These are phyloP conservation scores for Cheirogaleus major DNA, from an alignment of 2,797 vertebrate genomes.

Conservation along the genomic window DNA sequence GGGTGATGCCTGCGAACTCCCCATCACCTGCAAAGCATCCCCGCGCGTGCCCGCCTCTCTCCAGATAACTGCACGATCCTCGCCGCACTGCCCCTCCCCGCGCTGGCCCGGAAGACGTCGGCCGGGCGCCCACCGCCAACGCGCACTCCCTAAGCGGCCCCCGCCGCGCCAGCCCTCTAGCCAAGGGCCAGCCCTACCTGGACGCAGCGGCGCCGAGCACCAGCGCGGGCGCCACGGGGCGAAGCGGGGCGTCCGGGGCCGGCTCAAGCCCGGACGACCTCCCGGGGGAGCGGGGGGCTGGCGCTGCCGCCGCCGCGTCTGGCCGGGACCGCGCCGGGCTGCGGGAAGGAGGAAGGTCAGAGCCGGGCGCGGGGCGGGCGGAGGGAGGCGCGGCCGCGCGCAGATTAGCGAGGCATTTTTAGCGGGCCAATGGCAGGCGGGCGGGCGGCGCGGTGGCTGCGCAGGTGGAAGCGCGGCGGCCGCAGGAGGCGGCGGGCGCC, in stretches of 20 bases:
- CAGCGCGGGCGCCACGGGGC: conserved; percentile 31
- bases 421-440: conserved; percentile 83
- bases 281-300: conserved; percentile 50
- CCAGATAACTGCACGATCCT: background rate
- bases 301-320: conserved; percentile 64
- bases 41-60: background rate
- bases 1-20: background rate
- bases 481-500: background rate
- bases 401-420: conserved; percentile 86
- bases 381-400: conserved; percentile 78
- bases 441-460: conserved; percentile 58
- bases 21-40: background rate
- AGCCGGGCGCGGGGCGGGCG: conserved; percentile 77
- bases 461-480: conserved; percentile 47
- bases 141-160: background rate
- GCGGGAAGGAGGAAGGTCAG: conserved; percentile 83
- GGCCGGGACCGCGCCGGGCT: conserved; percentile 52
- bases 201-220: conserved; percentile 33
- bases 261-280: conserved; percentile 58
- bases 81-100: background rate
- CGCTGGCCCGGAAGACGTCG: background rate
- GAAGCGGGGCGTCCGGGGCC: background rate
- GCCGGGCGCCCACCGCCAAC: background rate
- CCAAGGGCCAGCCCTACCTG: conserved; percentile 60
- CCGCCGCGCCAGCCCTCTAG: background rate